Evolutionary conservation across 64 coral and sea anemone genomes (phyloP), one percentile per base, ranked within the genome.

Genomic region (Pocillopora damicornis): DNA sequence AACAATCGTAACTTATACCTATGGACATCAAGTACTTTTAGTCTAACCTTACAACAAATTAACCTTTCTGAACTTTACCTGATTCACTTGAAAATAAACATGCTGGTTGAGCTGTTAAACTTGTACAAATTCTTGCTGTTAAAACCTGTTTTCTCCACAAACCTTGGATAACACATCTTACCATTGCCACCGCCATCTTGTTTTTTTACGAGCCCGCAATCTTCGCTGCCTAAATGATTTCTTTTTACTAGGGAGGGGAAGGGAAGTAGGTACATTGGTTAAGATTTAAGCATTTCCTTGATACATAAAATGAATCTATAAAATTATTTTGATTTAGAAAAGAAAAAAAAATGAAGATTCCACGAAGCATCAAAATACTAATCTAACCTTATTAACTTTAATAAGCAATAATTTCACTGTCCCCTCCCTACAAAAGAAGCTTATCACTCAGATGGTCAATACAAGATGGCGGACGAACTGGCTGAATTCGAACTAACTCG

Each of bases 381-480:
- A 30, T 60, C 10, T 60, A 20, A 79, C 60, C 5, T 22, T 56
- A 11, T 16, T 4, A 76, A 51, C 11, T 9, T 35, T 38, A 13
- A 51, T 4, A 59, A 35, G 16, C 4, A 42, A 82, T 66, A 67
- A 20, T 68, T 45, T 42, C 16, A 64, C 64, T 59, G 61, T 72
- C 88, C 16, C 68, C 13, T 36, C 88, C 45, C 81, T 5, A 20
- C 89, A 77, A 62, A 60, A n/a, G 37, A 67, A 2, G 4, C 18
- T 25, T n/a, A 1, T 0, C 15, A 18, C 3, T 13, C 88, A 89
- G 38, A 59, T 89, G 73, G 75, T 72, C 38, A 73, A 64, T 60
- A 57, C 76, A 96, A 96, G 59, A 97, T 97, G 94, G 91, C 88
- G 58, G 88, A 93, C 77, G 79, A 84, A 83, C 25, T 6, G 42